Base-by-base conservation (phyloP, 2,113 vertebrate species). In the Chionodraco myersi region DNA sequence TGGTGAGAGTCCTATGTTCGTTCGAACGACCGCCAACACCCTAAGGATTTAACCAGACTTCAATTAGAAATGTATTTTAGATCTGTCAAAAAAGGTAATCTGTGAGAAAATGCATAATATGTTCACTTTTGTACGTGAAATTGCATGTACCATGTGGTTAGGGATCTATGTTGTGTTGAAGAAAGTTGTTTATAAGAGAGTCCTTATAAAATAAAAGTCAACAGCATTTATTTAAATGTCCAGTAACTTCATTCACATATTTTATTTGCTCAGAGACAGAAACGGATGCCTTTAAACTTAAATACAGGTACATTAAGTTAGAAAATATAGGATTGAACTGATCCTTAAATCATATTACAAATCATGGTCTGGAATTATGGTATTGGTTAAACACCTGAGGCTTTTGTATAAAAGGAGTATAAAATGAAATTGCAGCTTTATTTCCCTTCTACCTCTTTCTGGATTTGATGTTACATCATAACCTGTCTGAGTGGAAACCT, bases 401-500 rank as follows among this genome's bases (percentile, higher is more conserved):
- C 57, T 45, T 65, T 1, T 61, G 56, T 41, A 64, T 75, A 13
- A 70, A 79, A 57, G 3, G 13, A 52, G 16, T 0, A 47, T 41
- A 23, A 61, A 83, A 51, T 81, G 10, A 84, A 72, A 59, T 8
- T 51, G 26, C 67, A 85, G 57, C 59, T 73, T 73, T 60, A 23
- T 82, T 89, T 86, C 52, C 58, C 65, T 62, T 74, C 61, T 79
- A 47, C 66, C 69, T 57, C 48, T 48, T 41, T 60, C 61, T 65
- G 26, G 71, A 66, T 86, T 10, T 51, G 6, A 67, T 48, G 76
- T 91, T 86, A 86, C 85, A 86, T 89, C 87, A 90, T 80, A 89
- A 77, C 73, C 84, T 86, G 79, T 63, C 52, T 83, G 87, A 88
- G 79, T 89, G 82, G 81, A 91, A 90, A 89, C 69, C 73, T 77